Base-by-base conservation (phyloP, 1,140 invertebrate species). In the Achroia grisella region DNA sequence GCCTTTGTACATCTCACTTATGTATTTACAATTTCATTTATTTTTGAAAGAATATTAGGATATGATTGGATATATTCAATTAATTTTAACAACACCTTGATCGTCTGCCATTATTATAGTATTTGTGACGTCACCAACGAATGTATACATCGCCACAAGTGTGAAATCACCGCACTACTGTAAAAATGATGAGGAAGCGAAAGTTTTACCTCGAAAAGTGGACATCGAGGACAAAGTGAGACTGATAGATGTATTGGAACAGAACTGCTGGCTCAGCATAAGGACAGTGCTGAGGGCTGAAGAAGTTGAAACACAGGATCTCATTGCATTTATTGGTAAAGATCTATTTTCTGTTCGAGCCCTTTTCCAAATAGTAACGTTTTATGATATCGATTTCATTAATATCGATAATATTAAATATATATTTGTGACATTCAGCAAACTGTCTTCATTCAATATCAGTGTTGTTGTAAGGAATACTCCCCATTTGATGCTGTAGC, bases 271-370 rank as follows among this genome's bases (percentile, higher is more conserved):
- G 82, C 52, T 77, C 29, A 71, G 70, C 47, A 56, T 86, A 39
- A 80, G 79, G 55, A 79, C 82, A 11, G 58, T 80, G 1, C 42
- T 80, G 8, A 57, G 70, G 23, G 58, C 77, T 65, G 78, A 69
- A 28, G 71, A 81, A 36, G 60, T 71, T 39, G 86, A 87, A 71
- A 71, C 76, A 33, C 86, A 87, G 50, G 86, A 86, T 58, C 63
- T 84, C 33, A 71, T 78, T 35, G 74, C 75, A 43, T 80, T 86
- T 65, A 72, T 87, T 50, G 86, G 86, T 87, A 86, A 70, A 56
- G 17, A 23, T 3, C 17, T 23, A 23, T 23, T 23, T 23, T 2
- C 6, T 23, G 6, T 23, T 2, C 17, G 2, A 23, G 2, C 2
- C 2, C 6, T 23, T 23, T 23, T 3, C 2, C 6, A 23, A 3